Conservation (phyloP, 2,113 vertebrate species). For the Sander vitreus region DNA sequence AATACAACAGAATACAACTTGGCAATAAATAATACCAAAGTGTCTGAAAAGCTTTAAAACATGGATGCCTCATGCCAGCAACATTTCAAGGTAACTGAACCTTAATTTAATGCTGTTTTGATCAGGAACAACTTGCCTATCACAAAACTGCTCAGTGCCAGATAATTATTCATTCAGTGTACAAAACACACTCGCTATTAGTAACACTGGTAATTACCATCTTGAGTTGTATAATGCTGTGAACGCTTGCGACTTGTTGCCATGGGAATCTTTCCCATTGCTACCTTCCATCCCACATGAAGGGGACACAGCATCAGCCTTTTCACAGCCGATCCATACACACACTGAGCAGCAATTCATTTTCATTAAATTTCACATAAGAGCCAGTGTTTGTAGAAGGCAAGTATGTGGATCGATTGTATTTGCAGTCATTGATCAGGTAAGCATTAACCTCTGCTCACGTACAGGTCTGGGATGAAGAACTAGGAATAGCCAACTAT, state of each 20-base stretch:
- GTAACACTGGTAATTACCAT: conserved; percentile 38
- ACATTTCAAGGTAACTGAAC: conserved; percentile 25
- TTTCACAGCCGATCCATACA: conserved; percentile 46
- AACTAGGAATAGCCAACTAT: conserved; percentile 71
- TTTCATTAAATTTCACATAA: conserved; percentile 66
- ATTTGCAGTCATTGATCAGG: conserved; percentile 79
- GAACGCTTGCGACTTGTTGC: conserved; percentile 50
- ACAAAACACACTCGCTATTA: conserved; percentile 25
- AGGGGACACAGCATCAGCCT: conserved; percentile 44
- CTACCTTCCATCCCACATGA: conserved; percentile 42
- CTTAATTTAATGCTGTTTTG: conserved; percentile 36
- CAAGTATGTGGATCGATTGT: conserved; percentile 66
- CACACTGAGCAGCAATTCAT: conserved; percentile 55
- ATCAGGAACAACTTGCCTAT: conserved; percentile 31
- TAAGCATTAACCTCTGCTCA: conserved; percentile 70
- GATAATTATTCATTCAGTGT: conserved; percentile 23
- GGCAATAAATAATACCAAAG: conserved; percentile 1
- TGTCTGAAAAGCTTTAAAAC: conserved; percentile 20
- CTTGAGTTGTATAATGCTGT: conserved; percentile 32
- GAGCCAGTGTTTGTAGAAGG: conserved; percentile 45
- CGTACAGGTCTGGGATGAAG: conserved; percentile 48
- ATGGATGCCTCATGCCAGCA: neutral
- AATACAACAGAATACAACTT: conserved; percentile 10
- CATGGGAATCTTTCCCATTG: conserved; percentile 62
- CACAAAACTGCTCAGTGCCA: conserved; percentile 25